A percentile compares a stretch with the other conserved stretches of the same genome.
Conservation (phyloP, 2,888 invertebrate species). For the Melanargia galathea region DNA sequence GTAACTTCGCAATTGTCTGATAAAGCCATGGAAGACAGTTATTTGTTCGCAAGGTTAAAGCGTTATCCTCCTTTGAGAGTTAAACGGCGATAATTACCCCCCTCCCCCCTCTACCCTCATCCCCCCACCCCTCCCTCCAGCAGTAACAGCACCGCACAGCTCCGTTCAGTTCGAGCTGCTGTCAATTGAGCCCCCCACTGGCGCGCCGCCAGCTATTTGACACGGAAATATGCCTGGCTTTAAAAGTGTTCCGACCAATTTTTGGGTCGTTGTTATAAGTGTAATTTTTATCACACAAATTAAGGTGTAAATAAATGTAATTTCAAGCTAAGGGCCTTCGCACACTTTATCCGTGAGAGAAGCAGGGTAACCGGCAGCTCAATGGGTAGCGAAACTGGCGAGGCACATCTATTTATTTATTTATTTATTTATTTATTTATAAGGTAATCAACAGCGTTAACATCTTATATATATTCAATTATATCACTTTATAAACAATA, state of each 20-base stretch:
- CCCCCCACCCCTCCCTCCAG: background rate
- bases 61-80: slow-evolving; percentile 19
- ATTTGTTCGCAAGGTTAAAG: slow-evolving; percentile 16
- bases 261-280: background rate
- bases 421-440: too few species aligned
- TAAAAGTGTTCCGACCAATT: slow-evolving; percentile 9
- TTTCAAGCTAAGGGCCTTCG: too few species aligned
- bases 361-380: too few species aligned
- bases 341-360: too few species aligned
- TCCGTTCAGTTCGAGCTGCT: slow-evolving; percentile 29
- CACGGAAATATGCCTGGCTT: slow-evolving; percentile 2
- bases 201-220: slow-evolving; percentile 27
- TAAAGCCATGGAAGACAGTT: slow-evolving; percentile 17
- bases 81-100: slow-evolving; percentile 17
- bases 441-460: too few species aligned
- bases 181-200: slow-evolving; percentile 27
- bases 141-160: slow-evolving; percentile 30
- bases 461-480: too few species aligned
- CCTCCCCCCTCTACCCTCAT: background rate
- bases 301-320: too few species aligned
- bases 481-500: too few species aligned
- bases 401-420: too few species aligned
- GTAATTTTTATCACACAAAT: background rate
- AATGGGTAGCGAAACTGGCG: too few species aligned
- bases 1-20: background rate